A percentile compares a stretch with the other conserved stretches of the same genome.
These are phyloP conservation scores for Atta texana DNA, from an alignment of 1,140 invertebrate genomes.

Conservation along the genomic window DNA sequence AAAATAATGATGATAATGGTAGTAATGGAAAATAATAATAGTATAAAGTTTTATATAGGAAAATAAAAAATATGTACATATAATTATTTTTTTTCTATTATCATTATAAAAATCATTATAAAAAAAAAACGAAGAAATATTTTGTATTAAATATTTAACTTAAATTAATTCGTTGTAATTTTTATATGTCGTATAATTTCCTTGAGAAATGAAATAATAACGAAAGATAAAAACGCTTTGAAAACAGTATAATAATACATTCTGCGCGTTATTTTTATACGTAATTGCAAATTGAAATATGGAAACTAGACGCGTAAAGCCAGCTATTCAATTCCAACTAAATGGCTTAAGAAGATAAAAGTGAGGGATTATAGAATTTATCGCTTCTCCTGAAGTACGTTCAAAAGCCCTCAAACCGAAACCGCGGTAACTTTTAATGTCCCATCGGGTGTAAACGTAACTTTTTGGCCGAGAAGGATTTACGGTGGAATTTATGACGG, in stretches of 20 bases:
- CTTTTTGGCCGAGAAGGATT: constrained; percentile 55
- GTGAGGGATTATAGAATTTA: constrained; percentile 58
- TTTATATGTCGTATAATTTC: constrained; percentile 18
- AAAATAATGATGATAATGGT: neutral
- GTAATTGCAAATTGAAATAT: constrained; percentile 59
- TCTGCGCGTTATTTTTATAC: constrained; percentile 19
- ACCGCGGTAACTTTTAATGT: constrained; percentile 58
- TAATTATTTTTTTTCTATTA: neutral
- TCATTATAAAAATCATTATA: neutral
- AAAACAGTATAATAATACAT: neutral
- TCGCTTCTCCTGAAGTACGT: constrained; percentile 36
- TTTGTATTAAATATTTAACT: neutral
- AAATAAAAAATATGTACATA: neutral
- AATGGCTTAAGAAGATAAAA: constrained; percentile 59
- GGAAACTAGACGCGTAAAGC: constrained; percentile 44
- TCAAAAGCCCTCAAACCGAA: constrained; percentile 53
- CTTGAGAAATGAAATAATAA: constrained; percentile 29
- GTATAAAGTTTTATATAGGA: neutral
- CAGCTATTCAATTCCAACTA: constrained; percentile 45
- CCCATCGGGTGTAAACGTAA: constrained; percentile 58
- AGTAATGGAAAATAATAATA: neutral
- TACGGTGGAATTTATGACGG: constrained; percentile 41
- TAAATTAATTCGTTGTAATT: neutral
- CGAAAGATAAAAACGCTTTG: constrained; percentile 19
- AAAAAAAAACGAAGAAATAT: constrained; percentile 4